A percentile compares a stretch with the other conserved stretches of the same genome.
Evolutionary conservation across 30 jellyfish, hydroid and myxozoan genomes (phyloP).

Genomic region (Hydra vulgaris): DNA sequence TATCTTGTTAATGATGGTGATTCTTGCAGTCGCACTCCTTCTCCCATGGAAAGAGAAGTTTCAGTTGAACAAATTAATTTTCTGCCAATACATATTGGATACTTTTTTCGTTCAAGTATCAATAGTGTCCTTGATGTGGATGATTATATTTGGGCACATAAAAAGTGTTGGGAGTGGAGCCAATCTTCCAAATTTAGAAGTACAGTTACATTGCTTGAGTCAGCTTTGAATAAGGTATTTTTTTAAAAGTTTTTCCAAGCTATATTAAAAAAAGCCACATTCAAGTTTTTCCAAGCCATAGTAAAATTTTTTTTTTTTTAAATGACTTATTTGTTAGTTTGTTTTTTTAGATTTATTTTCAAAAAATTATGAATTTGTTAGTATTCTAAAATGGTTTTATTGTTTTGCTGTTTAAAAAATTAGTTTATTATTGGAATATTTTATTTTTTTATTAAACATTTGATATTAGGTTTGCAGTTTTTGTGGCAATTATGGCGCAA

Average conservation of each 20-base stretch:
- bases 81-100: conserved; percentile 41
- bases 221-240: conserved; percentile 39
- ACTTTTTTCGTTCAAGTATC: conserved; percentile 24
- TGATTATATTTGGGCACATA: conserved; percentile 77
- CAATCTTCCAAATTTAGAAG: conserved; percentile 26
- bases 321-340: background rate
- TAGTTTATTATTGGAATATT: background rate
- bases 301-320: no score
- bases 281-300: no score
- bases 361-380: background rate
- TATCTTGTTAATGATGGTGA: conserved; percentile 29
- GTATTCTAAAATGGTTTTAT: background rate
- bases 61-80: conserved; percentile 6
- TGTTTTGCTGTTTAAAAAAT: background rate
- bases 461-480: conserved; percentile 43
- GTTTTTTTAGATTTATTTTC: background rate
- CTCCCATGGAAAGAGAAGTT: conserved; percentile 34
- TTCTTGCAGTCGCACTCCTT: conserved; percentile 15
- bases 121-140: conserved; percentile 40
- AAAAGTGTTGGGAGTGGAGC: conserved; percentile 66
- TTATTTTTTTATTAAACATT: background rate
- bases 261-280: no score
- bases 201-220: conserved; percentile 25
- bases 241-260: no score
- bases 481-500: conserved; percentile 86